Evolutionary conservation across 2,113 vertebrate genomes (phyloP), one percentile per base, ranked within the genome.

Genomic region (Tapirus terrestris): DNA sequence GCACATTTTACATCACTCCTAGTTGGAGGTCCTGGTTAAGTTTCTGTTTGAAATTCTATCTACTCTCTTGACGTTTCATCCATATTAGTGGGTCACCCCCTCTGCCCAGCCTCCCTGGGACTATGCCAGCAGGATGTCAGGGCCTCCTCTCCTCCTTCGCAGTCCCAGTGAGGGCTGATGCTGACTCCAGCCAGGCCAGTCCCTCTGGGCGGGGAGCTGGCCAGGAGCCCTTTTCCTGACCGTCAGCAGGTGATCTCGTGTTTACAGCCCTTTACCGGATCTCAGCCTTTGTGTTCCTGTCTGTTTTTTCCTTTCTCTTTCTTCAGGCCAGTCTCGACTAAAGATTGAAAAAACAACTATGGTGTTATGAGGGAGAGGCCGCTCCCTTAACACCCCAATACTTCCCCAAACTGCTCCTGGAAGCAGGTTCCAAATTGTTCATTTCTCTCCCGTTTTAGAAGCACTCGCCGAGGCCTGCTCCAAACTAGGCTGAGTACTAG

Each of bases 31-130:
- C 91, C 60, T 77, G 61, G 95, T 90, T 92, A 94, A 96, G 80
- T 90, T 96, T 83, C 95, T 81, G 25, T 97, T 98, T 97, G 94
- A 96, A 97, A 98, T 97, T 97, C 90, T 85, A 86, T 91, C 96
- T 90, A 67, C 70, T 96, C 76, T 97, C 90, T 96, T 73, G 81
- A 96, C 83, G 76, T 84, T 84, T 94, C 83, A 96, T 97, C 84
- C 90, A 92, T 97, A 96, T 95, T 92, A 95, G 96, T 96, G 95
- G 58, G 45, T 68, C 61, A 73, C 63, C 60, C 67, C 25, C 4
- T 88, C 60, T 43, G 63, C 87, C 80, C 87, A 87, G 60, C 36
- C 80, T 95, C 80, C 58, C 80, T 81, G 65, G 45, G 68, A 96
- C 56, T 63, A 33, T 92, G 51, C 73, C 51, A 80, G 86, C 36